phyloP scores from a whole-genome alignment of 2,113 vertebrate genomes.

The Embiotoca jacksoni region DNA sequence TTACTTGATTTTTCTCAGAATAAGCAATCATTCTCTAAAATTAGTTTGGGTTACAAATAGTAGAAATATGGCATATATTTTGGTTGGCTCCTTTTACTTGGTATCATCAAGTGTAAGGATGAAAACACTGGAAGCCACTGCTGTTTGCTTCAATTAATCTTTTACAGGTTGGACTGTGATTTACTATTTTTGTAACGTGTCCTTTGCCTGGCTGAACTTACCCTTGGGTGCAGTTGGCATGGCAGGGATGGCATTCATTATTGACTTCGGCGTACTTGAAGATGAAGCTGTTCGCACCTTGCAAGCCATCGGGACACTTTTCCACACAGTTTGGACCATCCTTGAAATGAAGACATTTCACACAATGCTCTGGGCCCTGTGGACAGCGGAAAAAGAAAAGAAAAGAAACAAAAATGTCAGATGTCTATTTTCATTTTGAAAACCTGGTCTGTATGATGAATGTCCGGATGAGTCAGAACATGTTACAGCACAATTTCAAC shows the following conservation, averaged over 20 bases:
- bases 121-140: not conserved
- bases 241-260: constrained; percentile 95
- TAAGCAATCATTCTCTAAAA: not conserved
- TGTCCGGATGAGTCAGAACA: not conserved
- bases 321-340: constrained; percentile 99
- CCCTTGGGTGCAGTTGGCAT: constrained; percentile 98
- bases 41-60: not conserved
- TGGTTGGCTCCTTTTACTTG: not conserved
- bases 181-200: not conserved
- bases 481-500: not conserved
- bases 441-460: not conserved
- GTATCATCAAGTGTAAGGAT: not conserved
- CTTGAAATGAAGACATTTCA: constrained; percentile 96
- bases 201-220: constrained; percentile 47
- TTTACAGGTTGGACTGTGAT: not conserved
- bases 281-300: constrained; percentile 97
- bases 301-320: constrained; percentile 96
- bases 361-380: constrained; percentile 96
- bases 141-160: not conserved
- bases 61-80: not conserved
- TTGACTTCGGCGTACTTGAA: constrained; percentile 97
- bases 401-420: not conserved
- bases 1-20: no score
- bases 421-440: constrained; percentile 9
- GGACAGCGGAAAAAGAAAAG: not conserved